phyloP scores from a whole-genome alignment of 2,113 vertebrate genomes.

The Eclectus roratus region DNA sequence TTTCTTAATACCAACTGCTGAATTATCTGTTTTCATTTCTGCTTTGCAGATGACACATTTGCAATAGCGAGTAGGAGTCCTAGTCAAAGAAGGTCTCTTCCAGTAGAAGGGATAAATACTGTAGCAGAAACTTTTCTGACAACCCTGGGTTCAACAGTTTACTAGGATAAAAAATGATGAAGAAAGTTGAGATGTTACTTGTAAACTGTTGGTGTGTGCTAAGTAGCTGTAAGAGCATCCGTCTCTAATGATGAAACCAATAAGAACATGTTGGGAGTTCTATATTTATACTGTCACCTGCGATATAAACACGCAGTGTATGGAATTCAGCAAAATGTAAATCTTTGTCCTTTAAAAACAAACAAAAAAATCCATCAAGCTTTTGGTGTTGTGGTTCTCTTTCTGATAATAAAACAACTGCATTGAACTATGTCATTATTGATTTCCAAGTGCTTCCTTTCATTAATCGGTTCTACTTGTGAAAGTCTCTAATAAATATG shows the following conservation, averaged over 20 bases:
- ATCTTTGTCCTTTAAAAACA: neutral
- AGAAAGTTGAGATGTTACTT: neutral
- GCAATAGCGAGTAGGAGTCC: neutral
- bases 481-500: neutral
- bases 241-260: neutral
- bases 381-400: neutral
- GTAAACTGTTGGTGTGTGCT: too few relatives aligned
- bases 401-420: neutral
- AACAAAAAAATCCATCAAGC: neutral
- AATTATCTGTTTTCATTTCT: neutral
- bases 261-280: neutral
- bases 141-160: neutral
- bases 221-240: neutral
- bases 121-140: neutral
- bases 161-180: neutral
- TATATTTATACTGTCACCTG: neutral
- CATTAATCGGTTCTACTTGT: neutral
- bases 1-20: neutral
- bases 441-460: neutral
- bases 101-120: neutral
- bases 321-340: neutral
- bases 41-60: neutral
- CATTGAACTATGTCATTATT: neutral
- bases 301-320: neutral
- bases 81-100: neutral